A percentile compares a stretch with the other conserved stretches of the same genome.
Evolutionary conservation across 2,113 vertebrate species (phyloP).

Genomic region (Tragelaphus buxtoni): DNA sequence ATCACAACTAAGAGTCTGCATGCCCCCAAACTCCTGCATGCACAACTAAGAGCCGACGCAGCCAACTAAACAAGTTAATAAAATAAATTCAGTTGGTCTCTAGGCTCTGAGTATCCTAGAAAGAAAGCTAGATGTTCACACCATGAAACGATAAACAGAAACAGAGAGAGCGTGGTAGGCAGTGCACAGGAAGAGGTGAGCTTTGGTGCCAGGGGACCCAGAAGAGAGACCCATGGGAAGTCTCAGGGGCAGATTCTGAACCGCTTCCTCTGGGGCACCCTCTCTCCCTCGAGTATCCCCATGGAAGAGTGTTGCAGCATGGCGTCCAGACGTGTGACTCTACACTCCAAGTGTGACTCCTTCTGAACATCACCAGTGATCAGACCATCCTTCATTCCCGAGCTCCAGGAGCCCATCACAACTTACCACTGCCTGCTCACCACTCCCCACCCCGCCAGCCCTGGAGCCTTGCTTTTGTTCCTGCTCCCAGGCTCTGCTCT

Average conservation of each 20-base stretch:
- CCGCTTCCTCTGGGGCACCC: neutral
- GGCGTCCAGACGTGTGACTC: neutral
- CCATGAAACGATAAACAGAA: neutral
- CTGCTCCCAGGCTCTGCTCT: neutral
- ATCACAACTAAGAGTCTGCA: neutral
- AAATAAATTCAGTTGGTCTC: neutral
- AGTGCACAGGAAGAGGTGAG: neutral
- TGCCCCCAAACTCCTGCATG: accelerated
- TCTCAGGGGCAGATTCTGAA: neutral
- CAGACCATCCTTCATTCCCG: neutral
- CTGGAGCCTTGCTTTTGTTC: neutral
- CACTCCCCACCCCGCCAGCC: neutral
- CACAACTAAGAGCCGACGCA: accelerated
- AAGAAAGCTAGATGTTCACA: neutral
- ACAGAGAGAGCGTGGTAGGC: accelerated
- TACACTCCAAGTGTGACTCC: neutral
- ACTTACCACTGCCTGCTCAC: neutral
- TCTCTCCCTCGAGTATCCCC: neutral
- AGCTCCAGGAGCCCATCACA: neutral
- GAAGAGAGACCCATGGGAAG: neutral
- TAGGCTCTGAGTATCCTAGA: neutral
- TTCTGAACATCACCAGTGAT: neutral
- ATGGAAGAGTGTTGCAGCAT: too few relatives aligned
- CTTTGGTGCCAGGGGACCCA: accelerated
- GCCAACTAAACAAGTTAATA: neutral